Conservation (phyloP, 2,113 vertebrate genomes). For the Gavia stellata region DNA sequence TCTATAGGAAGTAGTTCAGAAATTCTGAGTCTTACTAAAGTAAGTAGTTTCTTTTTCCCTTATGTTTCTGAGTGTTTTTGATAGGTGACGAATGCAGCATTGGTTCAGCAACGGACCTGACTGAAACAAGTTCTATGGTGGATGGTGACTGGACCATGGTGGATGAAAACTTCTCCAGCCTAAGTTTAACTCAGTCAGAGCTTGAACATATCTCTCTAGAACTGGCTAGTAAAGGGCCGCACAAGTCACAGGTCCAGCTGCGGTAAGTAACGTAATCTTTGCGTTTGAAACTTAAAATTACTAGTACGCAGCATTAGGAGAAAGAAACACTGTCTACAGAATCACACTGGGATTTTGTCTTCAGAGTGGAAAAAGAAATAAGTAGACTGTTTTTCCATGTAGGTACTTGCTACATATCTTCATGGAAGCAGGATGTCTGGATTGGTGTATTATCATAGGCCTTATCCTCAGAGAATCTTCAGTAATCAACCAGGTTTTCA, state of each 20-base stretch:
- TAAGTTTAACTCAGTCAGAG: slow-evolving; percentile 91
- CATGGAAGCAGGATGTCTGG: slow-evolving; percentile 95
- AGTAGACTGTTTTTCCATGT: not conserved
- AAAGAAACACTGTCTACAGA: not conserved
- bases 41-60: slow-evolving; percentile 16
- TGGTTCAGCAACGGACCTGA: slow-evolving; percentile 95
- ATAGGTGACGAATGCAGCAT: slow-evolving; percentile 96
- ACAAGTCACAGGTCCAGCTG: slow-evolving; percentile 95
- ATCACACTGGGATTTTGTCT: not conserved
- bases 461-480: slow-evolving; percentile 89
- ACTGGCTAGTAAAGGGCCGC: slow-evolving; percentile 93
- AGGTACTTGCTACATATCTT: slow-evolving; percentile 96
- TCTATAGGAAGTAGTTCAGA: not conserved
- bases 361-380: not conserved
- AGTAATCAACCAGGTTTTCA: slow-evolving; percentile 88
- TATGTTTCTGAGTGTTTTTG: slow-evolving; percentile 38
- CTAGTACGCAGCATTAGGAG: not conserved
- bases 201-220: slow-evolving; percentile 97
- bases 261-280: slow-evolving; percentile 74
- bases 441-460: slow-evolving; percentile 93
- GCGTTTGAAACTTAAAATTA: not conserved
- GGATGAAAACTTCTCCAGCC: slow-evolving; percentile 90
- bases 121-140: slow-evolving; percentile 95
- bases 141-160: slow-evolving; percentile 98
- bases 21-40: not conserved